Evolutionary conservation across 2,797 vertebrate genomes (phyloP), one percentile per base, ranked within the genome.

Genomic region (Pithecia hirsuta): DNA sequence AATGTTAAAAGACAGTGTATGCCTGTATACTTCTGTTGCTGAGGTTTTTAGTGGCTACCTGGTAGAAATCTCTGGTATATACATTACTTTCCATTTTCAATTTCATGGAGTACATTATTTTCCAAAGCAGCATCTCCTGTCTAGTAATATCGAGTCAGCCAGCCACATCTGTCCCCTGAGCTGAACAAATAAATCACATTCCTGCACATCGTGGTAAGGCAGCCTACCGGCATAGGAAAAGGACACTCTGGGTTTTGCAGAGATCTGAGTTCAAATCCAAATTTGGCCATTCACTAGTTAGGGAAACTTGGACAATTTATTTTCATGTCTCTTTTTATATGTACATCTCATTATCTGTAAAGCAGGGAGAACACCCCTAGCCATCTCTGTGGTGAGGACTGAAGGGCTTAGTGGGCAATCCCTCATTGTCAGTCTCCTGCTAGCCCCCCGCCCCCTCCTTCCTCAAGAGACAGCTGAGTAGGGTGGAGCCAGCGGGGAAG

Each of bases 1-100:
- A 91, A 61, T 93, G 82, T 94, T 89, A 86, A 93, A 96, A 59
- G 46, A 88, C 33, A 79, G 33, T 15, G 1, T 88, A 12, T 82
- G 28, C 0, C 55, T 83, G 0, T 80, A 48, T 22, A 64, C 20
- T 93, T 94, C 22, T 48, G 22, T 83, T 24, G 6, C 11, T 36
- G 33, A 46, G 19, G 22, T n/a, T 95, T 94, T 91, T 36, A 61
- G 28, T 46, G 41, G 39, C 19, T 59, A 81, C 15, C 4, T 92
- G 36, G 41, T 44, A 86, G 80, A 93, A 89, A 89, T 28, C 70
- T 81, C 81, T n/a, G 15, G 13, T 36, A 33, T n/a, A 33, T 13
- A 5, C 33, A 10, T n/a, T 22, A 74, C 46, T 79, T 50, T 0
- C 39, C 72, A 5, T 80, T 92, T 96, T 86, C 75, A 52, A 67